Percentiles rank a stretch among this genome's conserved stretches.
Conservation (phyloP, 2,797 vertebrate genomes). For the Staurois parvus region DNA sequence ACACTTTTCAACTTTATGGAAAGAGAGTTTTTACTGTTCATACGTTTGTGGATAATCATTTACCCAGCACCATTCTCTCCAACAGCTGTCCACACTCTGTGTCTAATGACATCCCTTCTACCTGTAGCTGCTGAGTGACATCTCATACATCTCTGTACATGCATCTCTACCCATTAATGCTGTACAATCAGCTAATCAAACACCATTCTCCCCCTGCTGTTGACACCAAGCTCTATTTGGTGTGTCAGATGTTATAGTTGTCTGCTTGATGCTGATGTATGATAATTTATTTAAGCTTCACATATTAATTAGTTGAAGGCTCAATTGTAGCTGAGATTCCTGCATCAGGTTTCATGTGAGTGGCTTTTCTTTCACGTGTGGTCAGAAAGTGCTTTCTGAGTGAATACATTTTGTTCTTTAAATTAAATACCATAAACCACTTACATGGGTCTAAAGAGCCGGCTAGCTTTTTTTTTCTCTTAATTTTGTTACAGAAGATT, state of each 20-base stretch:
- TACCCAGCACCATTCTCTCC: not conserved
- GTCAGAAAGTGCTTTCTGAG: not conserved
- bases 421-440: no score
- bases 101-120: conserved; percentile 19
- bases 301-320: conserved; percentile 47
- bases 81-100: conserved; percentile 23
- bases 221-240: conserved; percentile 50
- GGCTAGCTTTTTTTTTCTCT: no score
- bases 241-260: conserved; percentile 51
- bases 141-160: conserved; percentile 37
- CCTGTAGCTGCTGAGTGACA: conserved; percentile 48
- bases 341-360: not conserved
- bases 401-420: not conserved
- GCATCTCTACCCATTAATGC: conserved; percentile 45
- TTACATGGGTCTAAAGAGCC: not conserved
- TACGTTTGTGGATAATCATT: not conserved
- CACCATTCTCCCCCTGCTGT: conserved; percentile 46
- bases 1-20: not conserved
- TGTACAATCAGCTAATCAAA: conserved; percentile 56
- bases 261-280: conserved; percentile 52
- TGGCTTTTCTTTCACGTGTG: not conserved
- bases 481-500: not conserved
- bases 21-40: not conserved
- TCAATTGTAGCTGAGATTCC: conserved; percentile 13
- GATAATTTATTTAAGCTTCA: conserved; percentile 52